A percentile compares a stretch with the other conserved stretches of the same genome.
Evolutionary conservation across 2,888 invertebrate species (phyloP).

Genomic region (Clitarchus hookeri): DNA sequence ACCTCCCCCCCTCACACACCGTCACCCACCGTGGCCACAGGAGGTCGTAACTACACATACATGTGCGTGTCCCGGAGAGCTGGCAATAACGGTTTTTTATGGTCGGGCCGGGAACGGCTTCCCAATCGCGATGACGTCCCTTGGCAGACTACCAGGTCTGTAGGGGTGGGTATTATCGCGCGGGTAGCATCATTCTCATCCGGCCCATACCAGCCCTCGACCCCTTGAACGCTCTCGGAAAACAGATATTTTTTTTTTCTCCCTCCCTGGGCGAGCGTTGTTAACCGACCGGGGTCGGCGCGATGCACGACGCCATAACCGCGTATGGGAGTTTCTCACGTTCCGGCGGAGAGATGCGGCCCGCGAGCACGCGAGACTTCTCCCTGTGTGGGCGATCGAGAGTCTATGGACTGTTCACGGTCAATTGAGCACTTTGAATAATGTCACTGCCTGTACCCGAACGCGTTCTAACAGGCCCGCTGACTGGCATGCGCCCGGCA

Average conservation of each 20-base stretch:
- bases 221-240: no score
- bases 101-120: background rate
- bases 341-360: background rate
- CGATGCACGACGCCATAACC: no score
- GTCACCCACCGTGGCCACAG: background rate
- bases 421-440: no score
- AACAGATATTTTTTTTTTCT: no score
- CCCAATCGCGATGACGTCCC: background rate
- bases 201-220: background rate
- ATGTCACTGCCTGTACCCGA: no score
- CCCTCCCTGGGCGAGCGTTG: background rate
- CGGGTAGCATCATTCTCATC: background rate
- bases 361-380: background rate
- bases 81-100: background rate
- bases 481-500: no score
- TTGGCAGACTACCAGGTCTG: background rate
- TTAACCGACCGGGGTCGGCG: no score
- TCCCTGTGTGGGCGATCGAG: no score
- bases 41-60: background rate
- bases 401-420: no score
- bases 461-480: no score
- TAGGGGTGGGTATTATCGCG: background rate
- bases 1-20: no score
- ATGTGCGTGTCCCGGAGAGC: conserved; percentile 14
- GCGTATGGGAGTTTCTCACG: no score